Base-by-base conservation (phyloP, 2,888 invertebrate species). In the Euspilapteryx auroguttella region DNA sequence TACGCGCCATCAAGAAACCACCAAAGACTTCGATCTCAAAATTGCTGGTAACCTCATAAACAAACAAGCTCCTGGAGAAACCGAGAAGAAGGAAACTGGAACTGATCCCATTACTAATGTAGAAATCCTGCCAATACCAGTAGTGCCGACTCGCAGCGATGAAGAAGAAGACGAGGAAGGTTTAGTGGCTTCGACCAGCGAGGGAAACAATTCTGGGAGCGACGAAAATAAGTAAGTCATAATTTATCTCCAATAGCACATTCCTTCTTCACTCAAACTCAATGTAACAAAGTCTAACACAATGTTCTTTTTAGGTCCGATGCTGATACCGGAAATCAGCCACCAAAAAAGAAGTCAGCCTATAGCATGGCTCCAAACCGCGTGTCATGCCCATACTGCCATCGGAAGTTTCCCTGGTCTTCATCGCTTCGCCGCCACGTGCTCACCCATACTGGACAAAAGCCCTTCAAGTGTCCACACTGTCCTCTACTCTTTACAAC, bases 341-440 rank as follows among this genome's bases (percentile, higher is more conserved):
- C 75, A 25, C 78, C 78, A 17, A 94, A 94, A 63, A 94, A 94
- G 63, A 90, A 93, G 45, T 95, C 94, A 9, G 96, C 96, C 0
- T 97, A 97, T 58, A 94, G 94, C 27, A 80, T 94, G 48, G 95
- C 95, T 0, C 95, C 96, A 0, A 95, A 96, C 57, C 82, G 95
- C 13, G 93, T 96, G 1, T 86, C 87, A 26, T 97, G 97, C 45
- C 94, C 94, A 0, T 94, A 91, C 49, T 97, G 97, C 61, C 85
- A 88, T 43, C 82, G 96, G 22, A 92, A 93, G 53, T 97, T 97
- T 62, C 96, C 97, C 0, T 97, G 97, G 97, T 90, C 92, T 1
- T 95, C 94, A 14, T 96, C 95, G 0, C 77, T 97, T 14, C 84
- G 94, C n/a, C 82, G 97, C 7, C 97, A 97, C 57, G 89, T 97